Evolutionary conservation across 2,888 invertebrate species (phyloP).

Genomic region (Argyra leucocephala): DNA sequence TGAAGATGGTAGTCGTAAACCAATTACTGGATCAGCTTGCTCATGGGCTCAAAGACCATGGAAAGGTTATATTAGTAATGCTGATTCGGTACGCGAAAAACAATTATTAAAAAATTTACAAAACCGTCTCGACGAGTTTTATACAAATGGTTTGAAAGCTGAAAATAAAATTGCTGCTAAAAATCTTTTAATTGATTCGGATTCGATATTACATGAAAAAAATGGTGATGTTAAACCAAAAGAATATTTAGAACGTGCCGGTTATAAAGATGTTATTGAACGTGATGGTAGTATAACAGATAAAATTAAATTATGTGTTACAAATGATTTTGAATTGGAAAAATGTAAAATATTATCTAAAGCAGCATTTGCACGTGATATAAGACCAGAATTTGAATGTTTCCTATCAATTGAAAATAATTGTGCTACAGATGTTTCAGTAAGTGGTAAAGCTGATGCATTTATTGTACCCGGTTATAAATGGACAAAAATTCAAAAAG

Average conservation of each 20-base stretch:
- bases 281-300: conserved; percentile 61
- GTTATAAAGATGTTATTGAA: conserved; percentile 62
- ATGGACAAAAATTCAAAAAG: conserved; percentile 28
- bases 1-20: conserved; percentile 62
- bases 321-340: conserved; percentile 53
- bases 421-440: conserved; percentile 33
- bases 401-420: conserved; percentile 53
- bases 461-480: conserved; percentile 26
- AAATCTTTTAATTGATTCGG: conserved; percentile 55
- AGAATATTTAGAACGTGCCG: conserved; percentile 54
- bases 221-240: conserved; percentile 44
- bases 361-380: conserved; percentile 67
- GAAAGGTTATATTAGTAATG: conserved; percentile 66
- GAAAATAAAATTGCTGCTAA: conserved; percentile 35
- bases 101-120: conserved; percentile 36
- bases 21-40: conserved; percentile 58
- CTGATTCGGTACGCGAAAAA: conserved; percentile 42
- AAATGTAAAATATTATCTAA: conserved; percentile 66
- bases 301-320: conserved; percentile 57
- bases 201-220: conserved; percentile 46
- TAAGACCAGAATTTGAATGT: conserved; percentile 72
- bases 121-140: conserved; percentile 38
- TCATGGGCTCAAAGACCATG: conserved; percentile 81
- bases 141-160: conserved; percentile 36
- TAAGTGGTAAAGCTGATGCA: conserved; percentile 34